Percentiles rank a stretch among this genome's conserved stretches.
These are phyloP conservation scores for Casuarius casuarius DNA, from an alignment of 2,113 vertebrate genomes.

Conservation along the genomic window DNA sequence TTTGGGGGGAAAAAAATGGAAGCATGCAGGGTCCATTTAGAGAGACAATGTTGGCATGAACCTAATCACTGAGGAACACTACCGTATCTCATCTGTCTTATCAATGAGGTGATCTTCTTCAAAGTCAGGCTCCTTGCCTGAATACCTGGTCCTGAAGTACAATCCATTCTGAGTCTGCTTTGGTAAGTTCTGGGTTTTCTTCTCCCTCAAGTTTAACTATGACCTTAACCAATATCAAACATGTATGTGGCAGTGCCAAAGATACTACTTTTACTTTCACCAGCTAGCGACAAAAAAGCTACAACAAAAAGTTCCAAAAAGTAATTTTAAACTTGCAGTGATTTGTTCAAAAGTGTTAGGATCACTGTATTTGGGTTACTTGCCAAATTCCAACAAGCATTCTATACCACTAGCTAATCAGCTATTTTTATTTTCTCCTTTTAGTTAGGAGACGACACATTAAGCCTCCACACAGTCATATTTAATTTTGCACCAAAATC, in stretches of 20 bases:
- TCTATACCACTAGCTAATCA: not conserved
- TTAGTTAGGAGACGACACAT: not conserved
- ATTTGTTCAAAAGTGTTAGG: not conserved
- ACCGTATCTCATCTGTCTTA: not conserved
- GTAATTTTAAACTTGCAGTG: not conserved
- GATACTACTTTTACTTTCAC: not conserved
- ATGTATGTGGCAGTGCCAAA: not conserved
- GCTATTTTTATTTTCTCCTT: not conserved
- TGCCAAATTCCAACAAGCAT: not conserved
- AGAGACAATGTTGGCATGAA: not conserved
- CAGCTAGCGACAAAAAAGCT: not conserved
- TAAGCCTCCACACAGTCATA: not conserved
- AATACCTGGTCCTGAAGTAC: not conserved
- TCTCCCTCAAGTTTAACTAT: not conserved
- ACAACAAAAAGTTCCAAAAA: not conserved
- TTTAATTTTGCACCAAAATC: not conserved
- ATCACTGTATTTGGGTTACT: not conserved
- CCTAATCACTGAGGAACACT: not conserved
- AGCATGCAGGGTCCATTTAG: not conserved
- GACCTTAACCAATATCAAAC: not conserved
- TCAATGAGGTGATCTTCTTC: not conserved
- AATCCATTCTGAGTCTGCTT: not conserved
- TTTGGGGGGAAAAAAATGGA: not conserved
- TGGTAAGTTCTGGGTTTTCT: not conserved
- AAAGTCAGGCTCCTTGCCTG: not conserved